Evolutionary conservation across 30 jellyfish, hydroid and myxozoan species (phyloP).

Genomic region (Chrysaora quinquecirrha): DNA sequence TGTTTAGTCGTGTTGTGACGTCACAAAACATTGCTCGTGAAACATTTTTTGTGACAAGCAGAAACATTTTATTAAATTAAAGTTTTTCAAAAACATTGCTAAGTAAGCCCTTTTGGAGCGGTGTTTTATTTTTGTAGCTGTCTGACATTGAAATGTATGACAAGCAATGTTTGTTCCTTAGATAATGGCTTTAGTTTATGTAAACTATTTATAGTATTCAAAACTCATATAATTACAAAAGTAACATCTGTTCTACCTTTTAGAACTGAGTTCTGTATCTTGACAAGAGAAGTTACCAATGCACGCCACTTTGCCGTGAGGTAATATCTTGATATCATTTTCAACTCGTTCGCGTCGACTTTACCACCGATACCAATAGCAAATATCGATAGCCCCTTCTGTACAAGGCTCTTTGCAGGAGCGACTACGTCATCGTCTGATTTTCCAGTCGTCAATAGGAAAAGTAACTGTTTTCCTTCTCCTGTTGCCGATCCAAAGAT

Average conservation of each 20-base stretch:
- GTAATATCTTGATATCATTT: constrained; percentile 91
- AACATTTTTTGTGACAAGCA: no score
- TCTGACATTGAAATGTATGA: no score
- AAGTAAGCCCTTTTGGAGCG: no score
- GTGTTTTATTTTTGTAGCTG: no score
- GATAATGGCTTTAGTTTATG: no score
- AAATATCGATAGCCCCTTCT: constrained; percentile 90
- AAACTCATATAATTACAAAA: no score
- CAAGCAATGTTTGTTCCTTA: no score
- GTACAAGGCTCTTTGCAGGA: constrained; percentile 95
- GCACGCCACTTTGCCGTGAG: constrained; percentile 97
- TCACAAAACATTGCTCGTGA: no score
- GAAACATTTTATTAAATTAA: no score
- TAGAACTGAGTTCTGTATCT: constrained; percentile 83
- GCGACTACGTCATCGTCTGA: constrained; percentile 98
- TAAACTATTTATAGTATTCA: no score
- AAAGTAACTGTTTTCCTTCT: constrained; percentile 75
- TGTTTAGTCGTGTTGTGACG: no score
- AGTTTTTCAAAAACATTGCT: no score
- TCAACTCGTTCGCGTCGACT: constrained; percentile 80
- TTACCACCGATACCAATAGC: constrained; percentile 96
- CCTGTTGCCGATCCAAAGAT: constrained; percentile 71
- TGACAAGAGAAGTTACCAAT: constrained; percentile 85
- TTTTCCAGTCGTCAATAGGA: constrained; percentile 93
- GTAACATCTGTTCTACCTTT: constrained; percentile 82